These are phyloP conservation scores for Zosterops pallidus DNA, from an alignment of 2,113 vertebrate genomes.

Conservation along the genomic window DNA sequence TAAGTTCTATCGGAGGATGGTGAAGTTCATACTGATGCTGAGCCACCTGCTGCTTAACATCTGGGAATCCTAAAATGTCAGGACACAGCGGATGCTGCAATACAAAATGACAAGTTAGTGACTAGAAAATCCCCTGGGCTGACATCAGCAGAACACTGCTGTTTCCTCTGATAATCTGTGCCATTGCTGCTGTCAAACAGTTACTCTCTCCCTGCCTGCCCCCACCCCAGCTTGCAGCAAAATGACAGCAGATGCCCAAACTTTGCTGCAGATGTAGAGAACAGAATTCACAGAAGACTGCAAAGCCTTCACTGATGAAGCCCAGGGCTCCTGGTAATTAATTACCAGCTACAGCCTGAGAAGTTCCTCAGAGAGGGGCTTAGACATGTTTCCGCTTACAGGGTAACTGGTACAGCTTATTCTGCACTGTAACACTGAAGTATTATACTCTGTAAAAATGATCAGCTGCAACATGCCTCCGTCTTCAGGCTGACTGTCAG, in stretches of 20 bases:
- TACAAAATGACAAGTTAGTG: neutral
- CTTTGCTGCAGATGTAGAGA: neutral
- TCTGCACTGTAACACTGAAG: neutral
- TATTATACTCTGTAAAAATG: neutral
- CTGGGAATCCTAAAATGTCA: conserved; percentile 4
- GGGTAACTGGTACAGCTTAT: neutral
- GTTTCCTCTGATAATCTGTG: neutral
- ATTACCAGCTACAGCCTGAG: neutral
- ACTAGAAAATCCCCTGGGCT: neutral
- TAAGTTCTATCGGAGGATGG: neutral
- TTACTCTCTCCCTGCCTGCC: neutral
- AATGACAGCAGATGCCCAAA: neutral
- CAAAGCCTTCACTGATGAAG: neutral
- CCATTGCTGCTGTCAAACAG: neutral
- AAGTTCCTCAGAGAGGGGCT: neutral
- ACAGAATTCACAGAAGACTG: neutral
- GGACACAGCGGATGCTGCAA: conserved; percentile 66
- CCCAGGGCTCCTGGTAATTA: neutral
- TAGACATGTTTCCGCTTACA: neutral
- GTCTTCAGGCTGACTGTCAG: neutral
- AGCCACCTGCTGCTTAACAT: neutral
- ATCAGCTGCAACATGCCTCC: neutral
- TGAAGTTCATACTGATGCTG: neutral
- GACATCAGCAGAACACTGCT: neutral
- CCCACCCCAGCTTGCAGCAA: neutral